Conservation (phyloP, 2,797 vertebrate species). For the Dicrostonyx torquatus region DNA sequence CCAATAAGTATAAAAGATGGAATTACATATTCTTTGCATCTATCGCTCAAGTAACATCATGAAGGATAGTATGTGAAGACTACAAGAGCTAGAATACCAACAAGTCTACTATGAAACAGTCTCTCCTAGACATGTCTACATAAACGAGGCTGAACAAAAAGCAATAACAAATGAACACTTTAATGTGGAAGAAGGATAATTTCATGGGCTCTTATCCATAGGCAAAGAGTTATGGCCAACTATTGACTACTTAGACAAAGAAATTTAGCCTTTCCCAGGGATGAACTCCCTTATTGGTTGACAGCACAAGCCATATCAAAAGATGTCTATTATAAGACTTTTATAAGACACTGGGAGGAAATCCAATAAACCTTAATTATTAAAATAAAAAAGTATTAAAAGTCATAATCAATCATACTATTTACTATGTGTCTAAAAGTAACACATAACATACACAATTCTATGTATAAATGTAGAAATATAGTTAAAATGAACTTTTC, state of each 20-base stretch:
- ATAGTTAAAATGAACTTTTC: not conserved
- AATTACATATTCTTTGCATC: not conserved
- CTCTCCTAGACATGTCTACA: not conserved
- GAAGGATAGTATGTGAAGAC: not conserved
- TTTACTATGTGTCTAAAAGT: not conserved
- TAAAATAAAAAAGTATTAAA: not conserved
- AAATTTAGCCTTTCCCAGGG: not conserved
- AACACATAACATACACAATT: not conserved
- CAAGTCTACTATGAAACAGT: not conserved
- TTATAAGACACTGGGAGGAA: not conserved
- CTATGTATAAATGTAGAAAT: not conserved
- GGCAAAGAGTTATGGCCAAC: not conserved
- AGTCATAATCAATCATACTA: not conserved
- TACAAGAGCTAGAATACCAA: not conserved
- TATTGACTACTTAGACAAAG: not conserved
- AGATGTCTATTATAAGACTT: constrained; percentile 1
- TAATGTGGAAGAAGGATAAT: too few species aligned
- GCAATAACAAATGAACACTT: not conserved
- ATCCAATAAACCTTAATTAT: not conserved
- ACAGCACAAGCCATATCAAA: not conserved
- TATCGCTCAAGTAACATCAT: not conserved
- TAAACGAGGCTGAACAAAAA: not conserved
- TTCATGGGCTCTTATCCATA: too few species aligned
- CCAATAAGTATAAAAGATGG: not conserved
- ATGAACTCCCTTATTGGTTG: not conserved